Conservation (phyloP, 2,113 vertebrate genomes). For the Xiphophorus maculatus region DNA sequence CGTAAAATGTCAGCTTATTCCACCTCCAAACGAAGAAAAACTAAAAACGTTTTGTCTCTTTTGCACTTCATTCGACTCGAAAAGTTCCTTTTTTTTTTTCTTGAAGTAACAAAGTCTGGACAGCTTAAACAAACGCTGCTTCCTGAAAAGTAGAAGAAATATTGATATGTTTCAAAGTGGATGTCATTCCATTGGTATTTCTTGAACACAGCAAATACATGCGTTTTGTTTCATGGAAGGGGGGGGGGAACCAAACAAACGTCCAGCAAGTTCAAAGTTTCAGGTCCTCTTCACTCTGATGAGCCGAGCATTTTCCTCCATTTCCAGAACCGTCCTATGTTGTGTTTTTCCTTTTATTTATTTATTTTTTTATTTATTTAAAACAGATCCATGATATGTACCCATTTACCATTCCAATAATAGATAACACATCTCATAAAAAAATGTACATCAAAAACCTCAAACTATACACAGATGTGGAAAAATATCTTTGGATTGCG, state of each 20-base stretch:
- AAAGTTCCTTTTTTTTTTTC: conserved; percentile 44
- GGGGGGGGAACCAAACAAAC: background rate
- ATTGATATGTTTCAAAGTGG: conserved; percentile 67
- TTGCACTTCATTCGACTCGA: conserved; percentile 70
- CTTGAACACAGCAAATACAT: conserved; percentile 56
- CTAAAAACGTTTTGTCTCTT: conserved; percentile 49
- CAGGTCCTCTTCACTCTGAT: conserved; percentile 29
- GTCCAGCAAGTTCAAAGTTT: conserved; percentile 10
- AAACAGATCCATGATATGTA: conserved; percentile 71
- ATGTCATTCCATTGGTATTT: conserved; percentile 59
- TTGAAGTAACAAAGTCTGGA: conserved; percentile 68
- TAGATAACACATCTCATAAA: conserved; percentile 53
- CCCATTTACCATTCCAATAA: conserved; percentile 70
- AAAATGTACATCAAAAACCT: conserved; percentile 71
- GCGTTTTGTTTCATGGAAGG: conserved; percentile 16
- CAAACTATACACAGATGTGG: conserved; percentile 74
- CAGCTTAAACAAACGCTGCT: conserved; percentile 51
- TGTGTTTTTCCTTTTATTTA: background rate
- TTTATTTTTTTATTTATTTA: background rate
- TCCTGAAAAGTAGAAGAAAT: conserved; percentile 64
- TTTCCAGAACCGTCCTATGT: conserved; percentile 62
- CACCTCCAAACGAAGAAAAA: conserved; percentile 60
- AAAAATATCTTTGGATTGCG: conserved; percentile 85
- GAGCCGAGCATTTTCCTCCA: conserved; percentile 32
- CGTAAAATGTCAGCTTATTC: conserved; percentile 79